Evolutionary conservation across 2,888 invertebrate genomes (phyloP), one percentile per base, ranked within the genome.

Genomic region (Tholera decimalis): DNA sequence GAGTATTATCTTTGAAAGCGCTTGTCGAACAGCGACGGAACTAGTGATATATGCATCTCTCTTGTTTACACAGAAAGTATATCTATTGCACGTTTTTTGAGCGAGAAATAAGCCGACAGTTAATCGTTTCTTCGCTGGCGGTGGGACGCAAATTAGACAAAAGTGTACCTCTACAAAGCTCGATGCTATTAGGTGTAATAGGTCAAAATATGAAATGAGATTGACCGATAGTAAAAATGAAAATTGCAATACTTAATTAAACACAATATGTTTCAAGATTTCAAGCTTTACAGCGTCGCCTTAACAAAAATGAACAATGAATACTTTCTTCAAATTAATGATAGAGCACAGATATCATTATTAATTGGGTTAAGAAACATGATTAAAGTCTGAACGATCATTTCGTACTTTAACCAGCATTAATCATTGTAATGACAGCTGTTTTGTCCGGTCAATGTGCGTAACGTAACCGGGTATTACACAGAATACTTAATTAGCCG

Each of bases 361-460:
- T 93, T 92, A 93, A 94, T 93, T 93, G 90, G 92, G 90, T 89
- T 91, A 90, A 88, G 82, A 88, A 88, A 89, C 84, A 90, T 91
- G 89, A 89, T 92, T 91, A 89, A 83, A 81, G 74, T 73, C 43
- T 59, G 73, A 59, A 50, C 75, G 68, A 67, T 70, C 67, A 66
- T 77, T 74, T 71, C 69, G 59, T 74, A 72, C 64, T 57, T 15
- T 68, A 62, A 50, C 76, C 49, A 37, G 67, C 78, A 82, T 82
- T 69, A 80, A 82, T 82, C 82, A 80, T 46, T 4, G 2, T 78
- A 80, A 80, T 71, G 80, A 75, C 83, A 69, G 83, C 60, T 68
- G 82, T 79, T 78, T 81, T 70, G 67, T 81, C 46, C 76, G 54
- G 62, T 59, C 60, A 73, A 77, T 79, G 71, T 59, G 75, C 78